Percentiles rank a stretch among this genome's conserved stretches.
Conservation (phyloP, 64 coral and sea anemone species). For the Stylophora pistillata region DNA sequence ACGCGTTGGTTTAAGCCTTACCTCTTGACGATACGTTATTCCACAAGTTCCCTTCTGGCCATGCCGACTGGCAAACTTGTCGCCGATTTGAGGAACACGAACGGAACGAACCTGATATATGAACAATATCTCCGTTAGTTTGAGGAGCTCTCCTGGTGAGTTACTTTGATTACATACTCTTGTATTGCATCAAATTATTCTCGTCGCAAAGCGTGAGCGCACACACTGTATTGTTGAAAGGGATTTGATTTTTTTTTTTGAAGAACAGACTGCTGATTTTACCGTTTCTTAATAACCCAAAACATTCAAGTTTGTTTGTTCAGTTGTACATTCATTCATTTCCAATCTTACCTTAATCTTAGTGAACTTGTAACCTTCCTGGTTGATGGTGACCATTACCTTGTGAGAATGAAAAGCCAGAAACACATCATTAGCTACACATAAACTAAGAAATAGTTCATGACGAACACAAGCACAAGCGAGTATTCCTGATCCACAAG, state of each 20-base stretch:
- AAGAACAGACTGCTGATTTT: too few relatives aligned
- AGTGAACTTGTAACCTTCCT: conserved; percentile 98
- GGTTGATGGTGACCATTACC: conserved; percentile 99
- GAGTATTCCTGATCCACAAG: too few relatives aligned
- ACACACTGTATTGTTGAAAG: too few relatives aligned
- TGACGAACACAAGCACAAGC: too few relatives aligned
- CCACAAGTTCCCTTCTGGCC: conserved; percentile 99
- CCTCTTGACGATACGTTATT: conserved; percentile 98
- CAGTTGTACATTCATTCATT: background rate
- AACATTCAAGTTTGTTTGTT: background rate
- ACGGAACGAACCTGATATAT: conserved; percentile 89
- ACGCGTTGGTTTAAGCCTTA: conserved; percentile 5
- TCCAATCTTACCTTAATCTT: conserved; percentile 85
- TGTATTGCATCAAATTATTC: too few relatives aligned
- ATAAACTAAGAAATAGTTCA: too few relatives aligned
- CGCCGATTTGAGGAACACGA: conserved; percentile 95
- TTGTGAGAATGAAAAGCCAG: background rate
- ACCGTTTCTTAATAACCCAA: background rate
- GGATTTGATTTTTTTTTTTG: too few relatives aligned
- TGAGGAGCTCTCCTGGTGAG: background rate
- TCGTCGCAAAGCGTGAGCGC: too few relatives aligned
- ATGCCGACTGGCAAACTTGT: conserved; percentile 99
- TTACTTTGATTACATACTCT: too few relatives aligned
- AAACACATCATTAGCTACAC: background rate
- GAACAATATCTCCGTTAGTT: background rate